Evolutionary conservation across 2,888 invertebrate species (phyloP), one percentile per base, ranked within the genome.

Genomic region (Drosophila anomelani): DNA sequence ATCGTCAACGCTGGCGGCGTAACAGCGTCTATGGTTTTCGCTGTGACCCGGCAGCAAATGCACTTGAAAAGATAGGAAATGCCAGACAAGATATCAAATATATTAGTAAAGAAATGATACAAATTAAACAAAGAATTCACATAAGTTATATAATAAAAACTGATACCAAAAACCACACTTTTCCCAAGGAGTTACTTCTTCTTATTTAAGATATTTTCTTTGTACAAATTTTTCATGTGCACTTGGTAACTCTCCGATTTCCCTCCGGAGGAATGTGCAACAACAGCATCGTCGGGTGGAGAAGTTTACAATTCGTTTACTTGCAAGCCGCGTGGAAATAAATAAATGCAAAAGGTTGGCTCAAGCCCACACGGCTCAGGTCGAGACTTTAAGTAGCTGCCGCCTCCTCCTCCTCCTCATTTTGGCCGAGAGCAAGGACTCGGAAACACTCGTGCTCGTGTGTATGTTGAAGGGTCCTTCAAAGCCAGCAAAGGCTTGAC

Each of bases 321-420:
- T 46, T 63, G 51, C 71, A 43, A 57, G 38, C 58, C 55, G 56
- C 49, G 60, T 57, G 47, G 59, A 75, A 62, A 73, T 58, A 73
- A 56, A 66, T 57, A 66, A 69, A 64, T 81, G 73, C 69, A 80
- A 71, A 72, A 75, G 64, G 62, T 71, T 71, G 69, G 64, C 64
- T 55, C n/a, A 9, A 62, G 57, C 73, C 62, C 73, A 76, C 76
- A 75, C 46, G 66, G 67, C 61, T 54, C 55, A 46, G 51, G 29
- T 51, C 51, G 10, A 39, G 44, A 62, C 80, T 76, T 83, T 69
- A 88, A 86, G 79, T 80, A 69, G 87, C 68, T n/a, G 10, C 29
- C 46, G 26, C n/a, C 29, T 13, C 17, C 5, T 17, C 17, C 5
- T 7, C 17, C 5, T 17, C 17, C 5, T 7, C 38, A 53, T 38